A percentile compares a stretch with the other conserved stretches of the same genome.
These are phyloP conservation scores for Drosophila mercatorum DNA, from an alignment of 2,888 invertebrate genomes.

Conservation along the genomic window DNA sequence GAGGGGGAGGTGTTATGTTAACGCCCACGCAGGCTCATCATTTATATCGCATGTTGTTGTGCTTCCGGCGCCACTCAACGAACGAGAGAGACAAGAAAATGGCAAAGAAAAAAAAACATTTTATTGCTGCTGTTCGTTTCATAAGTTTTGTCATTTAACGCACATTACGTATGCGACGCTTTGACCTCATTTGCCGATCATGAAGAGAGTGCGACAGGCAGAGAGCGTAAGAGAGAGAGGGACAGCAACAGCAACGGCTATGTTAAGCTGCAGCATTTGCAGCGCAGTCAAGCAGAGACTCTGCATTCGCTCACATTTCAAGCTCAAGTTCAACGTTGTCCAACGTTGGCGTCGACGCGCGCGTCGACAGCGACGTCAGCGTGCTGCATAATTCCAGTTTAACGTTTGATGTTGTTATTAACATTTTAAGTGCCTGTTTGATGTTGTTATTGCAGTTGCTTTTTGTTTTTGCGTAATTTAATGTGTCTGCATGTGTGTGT, in stretches of 20 bases:
- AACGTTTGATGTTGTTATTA: conserved; percentile 66
- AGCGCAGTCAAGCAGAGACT: conserved; percentile 41
- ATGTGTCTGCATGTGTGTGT: not conserved
- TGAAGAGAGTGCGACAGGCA: conserved; percentile 37
- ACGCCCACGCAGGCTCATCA: conserved; percentile 56
- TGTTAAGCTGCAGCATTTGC: conserved; percentile 24
- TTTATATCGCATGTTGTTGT: conserved; percentile 64
- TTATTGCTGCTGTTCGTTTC: conserved; percentile 40
- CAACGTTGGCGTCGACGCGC: conserved; percentile 16
- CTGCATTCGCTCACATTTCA: conserved; percentile 60
- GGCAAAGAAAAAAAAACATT: conserved; percentile 4
- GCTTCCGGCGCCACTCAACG: conserved; percentile 75
- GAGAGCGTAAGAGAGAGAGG: conserved; percentile 28
- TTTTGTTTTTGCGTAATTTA: conserved; percentile 51
- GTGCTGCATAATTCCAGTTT: conserved; percentile 69
- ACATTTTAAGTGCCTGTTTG: conserved; percentile 66
- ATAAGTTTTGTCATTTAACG: conserved; percentile 65
- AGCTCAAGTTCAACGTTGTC: conserved; percentile 74
- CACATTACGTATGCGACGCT: conserved; percentile 68
- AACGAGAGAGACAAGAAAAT: conserved; percentile 7
- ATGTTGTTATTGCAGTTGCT: conserved; percentile 42
- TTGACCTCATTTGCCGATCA: conserved; percentile 71
- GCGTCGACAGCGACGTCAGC: not conserved
- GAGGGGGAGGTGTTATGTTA: conserved; percentile 7
- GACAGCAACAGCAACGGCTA: conserved; percentile 3